Evolutionary conservation across 1,140 invertebrate genomes (phyloP), one percentile per base, ranked within the genome.

Genomic region (Drosophila willistoni): DNA sequence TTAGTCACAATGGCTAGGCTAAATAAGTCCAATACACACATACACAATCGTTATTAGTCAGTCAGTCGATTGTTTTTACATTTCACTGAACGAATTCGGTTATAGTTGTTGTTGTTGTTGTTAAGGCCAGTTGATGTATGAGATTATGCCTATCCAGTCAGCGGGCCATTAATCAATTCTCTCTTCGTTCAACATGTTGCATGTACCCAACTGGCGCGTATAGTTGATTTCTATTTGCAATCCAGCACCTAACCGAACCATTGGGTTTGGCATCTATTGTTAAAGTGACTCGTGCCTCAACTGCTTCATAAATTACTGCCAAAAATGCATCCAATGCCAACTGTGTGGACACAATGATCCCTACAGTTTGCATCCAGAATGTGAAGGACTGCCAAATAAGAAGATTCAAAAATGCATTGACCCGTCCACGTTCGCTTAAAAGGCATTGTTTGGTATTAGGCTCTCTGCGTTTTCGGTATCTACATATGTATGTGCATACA

Each of bases 241-340:
- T 10, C 51, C 78, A 1, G 80, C 80, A 0, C 80, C 80, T 7
- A 29, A 29, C 29, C 29, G 0, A 12, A 73, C 80, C 33, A 83
- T 33, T 72, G 76, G n/a, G 59, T 83, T 22, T 76, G 82, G 9
- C 57, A 57, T 83, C 25, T 83, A 47, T 47, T 47, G 44, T 19
- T 14, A 47, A 29, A 29, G 2, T 47, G 17, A 9, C 44, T 47
- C 81, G 33, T 83, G 80, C 10, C 79, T 75, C 6, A 71, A 68
- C 42, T 76, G 75, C 41, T 80, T 79, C 1, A 68, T 82, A 68
- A 83, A 82, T 51, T 83, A 82, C 34, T 76, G 80, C 51, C 76
- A 39, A 55, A 82, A 29, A 29, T 29, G 29, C 29, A 6, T 83
- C 10, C 10, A 65, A 34, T 82, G 64, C 79, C 82, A 72, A 29